Conservation (phyloP, 2,797 vertebrate genomes). For the Bradypus variegatus region DNA sequence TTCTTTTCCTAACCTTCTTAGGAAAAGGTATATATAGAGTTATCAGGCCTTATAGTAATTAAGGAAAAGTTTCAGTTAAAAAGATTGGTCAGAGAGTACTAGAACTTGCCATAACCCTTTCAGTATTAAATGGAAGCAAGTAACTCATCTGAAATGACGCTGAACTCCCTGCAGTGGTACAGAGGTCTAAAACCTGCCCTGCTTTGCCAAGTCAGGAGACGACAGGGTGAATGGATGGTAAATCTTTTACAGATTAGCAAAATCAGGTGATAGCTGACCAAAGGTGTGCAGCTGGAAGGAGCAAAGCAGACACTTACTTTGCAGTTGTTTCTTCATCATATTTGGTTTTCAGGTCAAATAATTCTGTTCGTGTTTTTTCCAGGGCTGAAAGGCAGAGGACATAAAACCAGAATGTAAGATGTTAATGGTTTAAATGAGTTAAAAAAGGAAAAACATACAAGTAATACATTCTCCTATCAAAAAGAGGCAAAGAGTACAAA, state of each 20-base stretch:
- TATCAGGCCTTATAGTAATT: background rate
- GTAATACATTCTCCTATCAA: background rate
- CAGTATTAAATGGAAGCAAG: background rate
- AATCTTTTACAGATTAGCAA: background rate
- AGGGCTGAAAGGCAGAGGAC: conserved; percentile 82
- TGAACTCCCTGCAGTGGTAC: background rate
- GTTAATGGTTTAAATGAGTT: background rate
- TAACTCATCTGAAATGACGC: background rate
- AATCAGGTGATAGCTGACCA: background rate
- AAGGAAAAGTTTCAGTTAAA: background rate
- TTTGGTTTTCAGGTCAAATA: conserved; percentile 99
- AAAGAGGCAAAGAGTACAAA: background rate
- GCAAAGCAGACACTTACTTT: conserved; percentile 83
- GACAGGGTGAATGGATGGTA: background rate
- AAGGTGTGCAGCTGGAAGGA: background rate
- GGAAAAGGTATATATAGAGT: background rate
- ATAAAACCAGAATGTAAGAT: conserved; percentile 38
- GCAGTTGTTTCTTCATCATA: conserved; percentile 98
- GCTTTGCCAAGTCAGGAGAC: conserved; percentile 19
- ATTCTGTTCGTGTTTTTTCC: conserved; percentile 96
- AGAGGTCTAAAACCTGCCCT: background rate
- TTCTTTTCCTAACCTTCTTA: background rate
- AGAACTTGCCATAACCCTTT: background rate
- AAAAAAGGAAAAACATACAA: background rate
- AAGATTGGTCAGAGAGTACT: too few species aligned